These are phyloP conservation scores for Athalia cordata DNA, from an alignment of 2,888 invertebrate genomes.

Conservation along the genomic window DNA sequence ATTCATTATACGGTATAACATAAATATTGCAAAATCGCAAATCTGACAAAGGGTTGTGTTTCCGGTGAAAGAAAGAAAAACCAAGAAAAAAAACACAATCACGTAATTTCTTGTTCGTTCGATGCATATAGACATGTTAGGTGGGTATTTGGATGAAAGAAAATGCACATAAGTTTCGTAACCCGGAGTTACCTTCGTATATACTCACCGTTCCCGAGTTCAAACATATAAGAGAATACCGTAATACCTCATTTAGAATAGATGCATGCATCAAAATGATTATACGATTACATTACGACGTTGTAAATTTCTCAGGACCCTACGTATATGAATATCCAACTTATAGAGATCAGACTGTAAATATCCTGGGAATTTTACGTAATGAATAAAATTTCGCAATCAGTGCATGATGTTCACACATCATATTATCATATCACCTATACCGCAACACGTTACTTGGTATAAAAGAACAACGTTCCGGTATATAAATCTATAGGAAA, in stretches of 20 bases:
- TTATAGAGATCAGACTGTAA: background rate
- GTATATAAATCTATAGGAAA: too few relatives aligned
- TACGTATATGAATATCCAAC: background rate
- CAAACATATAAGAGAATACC: background rate
- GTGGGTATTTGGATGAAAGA: background rate
- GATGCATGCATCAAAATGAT: slow-evolving; percentile 13
- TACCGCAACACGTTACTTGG: background rate
- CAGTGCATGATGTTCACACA: background rate
- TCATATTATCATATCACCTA: background rate
- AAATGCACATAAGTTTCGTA: slow-evolving; percentile 19
- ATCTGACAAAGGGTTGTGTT: slow-evolving; percentile 12
- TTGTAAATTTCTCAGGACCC: too few relatives aligned
- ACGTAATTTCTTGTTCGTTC: background rate
- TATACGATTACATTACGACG: background rate
- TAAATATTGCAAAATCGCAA: background rate
- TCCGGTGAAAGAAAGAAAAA: background rate
- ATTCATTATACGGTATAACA: background rate
- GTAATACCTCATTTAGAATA: slow-evolving; percentile 15
- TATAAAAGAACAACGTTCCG: too few relatives aligned
- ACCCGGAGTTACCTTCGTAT: slow-evolving; percentile 7
- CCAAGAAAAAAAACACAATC: slow-evolving; percentile 8
- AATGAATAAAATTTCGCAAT: slow-evolving; percentile 16
- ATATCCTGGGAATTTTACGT: slow-evolving; percentile 27
- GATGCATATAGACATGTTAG: background rate
- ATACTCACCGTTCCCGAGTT: background rate